These are phyloP conservation scores for Phyllostomus discolor DNA, from an alignment of 2,113 vertebrate species.

Conservation along the genomic window DNA sequence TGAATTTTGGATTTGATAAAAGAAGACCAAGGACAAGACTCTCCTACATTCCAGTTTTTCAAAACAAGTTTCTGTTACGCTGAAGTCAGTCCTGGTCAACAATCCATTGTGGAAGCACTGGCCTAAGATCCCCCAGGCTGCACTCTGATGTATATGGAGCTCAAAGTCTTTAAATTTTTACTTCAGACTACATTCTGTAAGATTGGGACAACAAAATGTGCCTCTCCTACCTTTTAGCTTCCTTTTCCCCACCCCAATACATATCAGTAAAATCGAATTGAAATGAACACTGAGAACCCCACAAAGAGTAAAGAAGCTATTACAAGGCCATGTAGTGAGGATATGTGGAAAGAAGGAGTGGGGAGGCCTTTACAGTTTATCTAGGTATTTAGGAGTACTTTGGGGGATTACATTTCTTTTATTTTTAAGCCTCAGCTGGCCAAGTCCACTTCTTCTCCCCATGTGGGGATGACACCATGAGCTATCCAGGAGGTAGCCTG, in stretches of 20 bases:
- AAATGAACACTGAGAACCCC: not conserved
- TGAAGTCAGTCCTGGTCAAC: not conserved
- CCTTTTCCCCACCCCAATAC: not conserved
- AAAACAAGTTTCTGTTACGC: not conserved
- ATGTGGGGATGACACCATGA: not conserved
- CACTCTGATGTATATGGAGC: not conserved
- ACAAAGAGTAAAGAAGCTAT: not conserved
- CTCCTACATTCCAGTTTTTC: not conserved
- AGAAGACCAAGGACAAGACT: not conserved
- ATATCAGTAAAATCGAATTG: not conserved
- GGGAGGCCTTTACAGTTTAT: not conserved
- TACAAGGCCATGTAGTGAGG: not conserved
- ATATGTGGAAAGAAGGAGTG: not conserved
- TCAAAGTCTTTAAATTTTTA: not conserved
- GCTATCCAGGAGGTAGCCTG: not conserved
- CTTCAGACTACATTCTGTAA: not conserved
- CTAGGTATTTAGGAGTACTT: not conserved
- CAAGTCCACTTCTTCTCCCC: not conserved
- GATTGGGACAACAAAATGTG: not conserved
- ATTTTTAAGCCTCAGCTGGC: not conserved
- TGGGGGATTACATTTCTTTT: not conserved
- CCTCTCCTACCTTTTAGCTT: not conserved
- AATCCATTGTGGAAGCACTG: not conserved
- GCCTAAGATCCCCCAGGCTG: not conserved
- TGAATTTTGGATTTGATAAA: not conserved